Base-by-base conservation (phyloP, 1,140 invertebrate genomes). In the Oncopodura yosiiana region DNA sequence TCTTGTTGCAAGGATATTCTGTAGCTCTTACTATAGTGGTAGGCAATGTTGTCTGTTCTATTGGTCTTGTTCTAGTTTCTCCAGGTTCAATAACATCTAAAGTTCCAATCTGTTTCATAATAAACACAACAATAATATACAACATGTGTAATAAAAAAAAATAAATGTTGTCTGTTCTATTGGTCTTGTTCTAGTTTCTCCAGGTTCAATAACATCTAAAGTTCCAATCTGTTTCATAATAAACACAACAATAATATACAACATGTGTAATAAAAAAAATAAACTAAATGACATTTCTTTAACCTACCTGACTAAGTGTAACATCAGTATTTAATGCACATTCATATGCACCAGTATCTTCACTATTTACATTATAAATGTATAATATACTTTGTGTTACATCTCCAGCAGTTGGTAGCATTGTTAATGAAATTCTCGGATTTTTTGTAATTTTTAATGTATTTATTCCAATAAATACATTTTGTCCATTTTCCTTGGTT, bases 201-300 rank as follows among this genome's bases (percentile, higher is more conserved):
- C 30, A 2, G 12, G 6, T 18, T 19, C 36, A 14, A 42, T 9
- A 9, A 49, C 48, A 6, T 56, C 54, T 1, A 56, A 21, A 9
- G 46, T 56, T 32, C 54, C 54, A 16, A 41, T 46, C 54, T 56
- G 21, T n/a, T 9, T n/a, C n/a, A n/a, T n/a, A n/a, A n/a, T n/a
- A n/a, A 34, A 34, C 30, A n/a, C 8, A 34, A n/a, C 8, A 34
- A 34, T 9, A 49, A 42, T 26, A 29, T 53, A 3, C 27, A 34
- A 21, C 3, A 26, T 5, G n/a, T 29, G 3, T 9, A 27, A 44
- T n/a, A 44, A 27, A 5, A 53, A 5, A 19, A 8, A 51, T n/a
- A 44, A 44, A 14, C 9, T 14, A 53, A 18, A 42, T 39, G n/a
- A 11, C 26, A 46, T 16, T 1, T 37, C 21, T 4, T 11, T 27